Evolutionary conservation across 2,797 vertebrate species (phyloP).

Genomic region (Florisuga fusca): DNA sequence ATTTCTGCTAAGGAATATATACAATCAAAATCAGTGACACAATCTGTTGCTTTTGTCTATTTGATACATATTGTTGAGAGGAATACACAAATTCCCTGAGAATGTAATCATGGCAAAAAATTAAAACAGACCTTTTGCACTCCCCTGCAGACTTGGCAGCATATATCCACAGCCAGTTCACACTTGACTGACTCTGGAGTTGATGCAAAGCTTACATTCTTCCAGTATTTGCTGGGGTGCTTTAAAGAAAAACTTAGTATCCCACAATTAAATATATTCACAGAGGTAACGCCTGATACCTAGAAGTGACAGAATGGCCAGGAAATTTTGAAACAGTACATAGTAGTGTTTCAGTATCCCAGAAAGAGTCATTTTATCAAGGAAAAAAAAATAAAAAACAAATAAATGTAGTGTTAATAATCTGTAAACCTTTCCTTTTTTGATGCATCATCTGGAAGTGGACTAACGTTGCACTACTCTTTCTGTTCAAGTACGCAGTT

Average conservation of each 20-base stretch:
- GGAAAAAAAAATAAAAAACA: no score
- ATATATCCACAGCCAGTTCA: not conserved
- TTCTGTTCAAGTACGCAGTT: not conserved
- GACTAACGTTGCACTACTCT: not conserved
- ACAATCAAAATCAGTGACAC: not conserved
- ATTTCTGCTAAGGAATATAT: not conserved
- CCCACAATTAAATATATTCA: not conserved
- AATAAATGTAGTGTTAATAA: not conserved
- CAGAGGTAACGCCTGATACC: not conserved
- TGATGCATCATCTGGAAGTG: not conserved
- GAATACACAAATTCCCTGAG: not conserved
- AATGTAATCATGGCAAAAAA: slow-evolving; percentile 14
- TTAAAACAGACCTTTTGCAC: not conserved
- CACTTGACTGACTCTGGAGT: not conserved
- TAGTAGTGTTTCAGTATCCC: not conserved
- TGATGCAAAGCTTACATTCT: not conserved
- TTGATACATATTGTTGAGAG: not conserved
- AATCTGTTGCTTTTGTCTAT: not conserved
- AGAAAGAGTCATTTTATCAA: no score
- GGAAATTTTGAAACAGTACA: not conserved
- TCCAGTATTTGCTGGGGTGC: not conserved
- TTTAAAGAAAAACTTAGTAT: not conserved
- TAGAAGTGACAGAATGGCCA: not conserved
- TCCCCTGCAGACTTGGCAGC: slow-evolving; percentile 3
- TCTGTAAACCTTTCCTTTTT: not conserved